A percentile compares a stretch with the other conserved stretches of the same genome.
These are phyloP conservation scores for Lycodopsis pacificus DNA, from an alignment of 2,797 vertebrate species.

Conservation along the genomic window DNA sequence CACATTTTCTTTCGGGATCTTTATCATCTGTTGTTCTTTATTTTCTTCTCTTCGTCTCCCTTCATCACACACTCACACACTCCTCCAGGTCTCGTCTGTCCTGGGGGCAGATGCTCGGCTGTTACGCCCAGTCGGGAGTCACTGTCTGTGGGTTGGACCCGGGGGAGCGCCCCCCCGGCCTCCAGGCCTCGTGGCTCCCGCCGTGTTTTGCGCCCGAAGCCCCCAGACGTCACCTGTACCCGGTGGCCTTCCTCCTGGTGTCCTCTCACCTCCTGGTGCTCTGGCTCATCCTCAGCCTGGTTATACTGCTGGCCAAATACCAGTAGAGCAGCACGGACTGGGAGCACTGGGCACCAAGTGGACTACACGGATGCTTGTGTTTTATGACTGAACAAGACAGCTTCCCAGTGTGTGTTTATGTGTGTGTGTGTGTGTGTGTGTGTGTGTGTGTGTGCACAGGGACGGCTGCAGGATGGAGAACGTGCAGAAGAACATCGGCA, in stretches of 20 bases:
- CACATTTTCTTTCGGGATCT: background rate
- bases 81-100: slow-evolving; percentile 69
- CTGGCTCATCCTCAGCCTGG: slow-evolving; percentile 94
- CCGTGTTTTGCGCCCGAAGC: slow-evolving; percentile 50
- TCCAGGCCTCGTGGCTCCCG: slow-evolving; percentile 25
- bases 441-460: slow-evolving; percentile 70
- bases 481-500: slow-evolving; percentile 92
- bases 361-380: background rate
- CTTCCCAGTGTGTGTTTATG: background rate
- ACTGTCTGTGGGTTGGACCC: slow-evolving; percentile 37
- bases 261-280: slow-evolving; percentile 93
- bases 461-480: slow-evolving; percentile 94
- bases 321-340: slow-evolving; percentile 75
- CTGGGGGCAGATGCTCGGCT: slow-evolving; percentile 78
- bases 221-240: slow-evolving; percentile 87
- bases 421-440: slow-evolving; percentile 16
- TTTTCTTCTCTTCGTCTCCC: background rate
- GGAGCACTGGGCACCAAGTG: no score
- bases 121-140: slow-evolving; percentile 55
- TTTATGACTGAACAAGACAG: background rate
- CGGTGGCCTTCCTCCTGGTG: slow-evolving; percentile 93
- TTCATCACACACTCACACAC: background rate
- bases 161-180: background rate
- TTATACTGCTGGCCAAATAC: slow-evolving; percentile 89
- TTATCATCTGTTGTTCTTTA: no score